A percentile compares a stretch with the other conserved stretches of the same genome.
phyloP scores from a whole-genome alignment of 2,888 invertebrate genomes.

The Osedax fenrisi region DNA sequence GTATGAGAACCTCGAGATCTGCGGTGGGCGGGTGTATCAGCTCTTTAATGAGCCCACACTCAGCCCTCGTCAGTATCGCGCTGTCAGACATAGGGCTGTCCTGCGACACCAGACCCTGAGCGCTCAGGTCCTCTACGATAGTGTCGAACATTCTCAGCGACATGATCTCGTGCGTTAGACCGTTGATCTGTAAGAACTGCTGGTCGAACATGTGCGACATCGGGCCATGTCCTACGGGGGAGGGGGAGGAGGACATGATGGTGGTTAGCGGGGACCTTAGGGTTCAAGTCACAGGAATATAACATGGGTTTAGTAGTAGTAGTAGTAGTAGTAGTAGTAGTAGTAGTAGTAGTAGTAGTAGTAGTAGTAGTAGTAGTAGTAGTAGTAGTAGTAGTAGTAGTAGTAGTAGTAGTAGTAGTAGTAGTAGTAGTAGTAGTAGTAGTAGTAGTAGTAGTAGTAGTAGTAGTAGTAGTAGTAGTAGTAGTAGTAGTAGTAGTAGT shows the following conservation, averaged over 20 bases:
- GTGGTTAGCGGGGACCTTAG: no score
- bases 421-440: slow-evolving; percentile 24
- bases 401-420: slow-evolving; percentile 22
- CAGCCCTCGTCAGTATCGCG: no score
- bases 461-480: slow-evolving; percentile 27
- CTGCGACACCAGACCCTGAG: not conserved
- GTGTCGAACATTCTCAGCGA: not conserved
- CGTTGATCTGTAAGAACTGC: not conserved
- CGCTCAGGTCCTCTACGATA: not conserved
- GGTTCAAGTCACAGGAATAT: no score
- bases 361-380: no score
- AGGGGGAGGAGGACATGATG: no score
- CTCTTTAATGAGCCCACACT: not conserved
- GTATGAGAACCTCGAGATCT: not conserved
- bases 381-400: slow-evolving; percentile 21
- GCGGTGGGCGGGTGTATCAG: not conserved
- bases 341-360: no score
- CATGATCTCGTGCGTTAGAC: not conserved
- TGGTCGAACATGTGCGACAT: slow-evolving; percentile 60
- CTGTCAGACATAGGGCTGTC: no score
- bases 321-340: no score
- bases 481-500: slow-evolving; percentile 18
- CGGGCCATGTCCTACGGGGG: slow-evolving; percentile 57
- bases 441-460: slow-evolving; percentile 27
- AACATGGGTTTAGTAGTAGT: no score